Evolutionary conservation across 2,797 vertebrate genomes (phyloP), one percentile per base, ranked within the genome.

Genomic region (Pelodytes ibericus): DNA sequence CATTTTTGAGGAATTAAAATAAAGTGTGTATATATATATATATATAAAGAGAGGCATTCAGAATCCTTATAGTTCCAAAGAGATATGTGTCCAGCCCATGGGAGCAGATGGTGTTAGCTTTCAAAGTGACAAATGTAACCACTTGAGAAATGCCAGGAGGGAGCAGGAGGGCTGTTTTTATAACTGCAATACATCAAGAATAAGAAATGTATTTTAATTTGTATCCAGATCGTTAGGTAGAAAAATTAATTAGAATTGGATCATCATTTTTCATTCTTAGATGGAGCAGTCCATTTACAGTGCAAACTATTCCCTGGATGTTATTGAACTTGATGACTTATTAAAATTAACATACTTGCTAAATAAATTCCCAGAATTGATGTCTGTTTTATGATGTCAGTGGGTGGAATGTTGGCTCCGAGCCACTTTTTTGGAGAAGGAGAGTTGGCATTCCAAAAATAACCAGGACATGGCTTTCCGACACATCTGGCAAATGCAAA

Each of bases 401-500:
- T 6, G 65, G 57, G 58, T 63, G 15, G 30, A 27, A 7, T 56
- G 64, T 76, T 58, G 63, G 74, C 44, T 62, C 58, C 30, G 2
- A 69, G 49, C 27, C 58, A 61, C 60, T 76, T 36, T 75, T 27
- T 27, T 56, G 27, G 65, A 49, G 18, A 53, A 53, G 4, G 7
- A 26, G 27, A 26, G n/a, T 16, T 16, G 41, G 41, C 18, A 16
- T 44, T 44, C 41, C 41, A 44, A 30, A 65, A 30, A 39, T 27
- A 47, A 47, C 36, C 31, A n/a, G 68, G 62, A 66, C 68, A 77
- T 59, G 68, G 71, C 51, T 65, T 49, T 60, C 24, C 53, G 18
- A 56, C 69, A 77, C 75, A 77, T 77, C 75, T 77, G 69, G 69
- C 41, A 39, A 67, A 41, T 64, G 62, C 29, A 61, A 59, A 8